phyloP scores from a whole-genome alignment of 2,113 vertebrate species.

The Oncorhynchus masou region DNA sequence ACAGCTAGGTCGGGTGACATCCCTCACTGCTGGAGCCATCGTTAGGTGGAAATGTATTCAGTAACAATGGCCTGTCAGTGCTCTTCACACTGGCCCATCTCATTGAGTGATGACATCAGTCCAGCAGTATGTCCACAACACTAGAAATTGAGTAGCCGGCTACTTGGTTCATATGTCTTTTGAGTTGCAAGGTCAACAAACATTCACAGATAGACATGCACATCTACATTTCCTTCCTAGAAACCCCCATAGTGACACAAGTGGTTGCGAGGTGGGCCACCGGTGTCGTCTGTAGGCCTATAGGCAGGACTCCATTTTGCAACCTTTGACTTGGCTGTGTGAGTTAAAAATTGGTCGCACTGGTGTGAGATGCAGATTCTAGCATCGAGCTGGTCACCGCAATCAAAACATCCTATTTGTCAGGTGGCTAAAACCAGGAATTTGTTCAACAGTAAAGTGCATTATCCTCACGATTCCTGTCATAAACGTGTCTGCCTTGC shows the following conservation, averaged over 20 bases:
- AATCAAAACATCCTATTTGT: too few species aligned
- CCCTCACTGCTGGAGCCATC: constrained; percentile 1
- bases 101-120: constrained; percentile 42
- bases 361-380: too few species aligned
- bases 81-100: constrained; percentile 7
- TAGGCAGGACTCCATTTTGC: too few species aligned
- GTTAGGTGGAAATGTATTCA: constrained; percentile 33
- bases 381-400: too few species aligned
- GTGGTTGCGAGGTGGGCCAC: neutral
- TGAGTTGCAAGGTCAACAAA: neutral
- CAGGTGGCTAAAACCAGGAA: too few species aligned
- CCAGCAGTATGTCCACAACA: constrained; percentile 5
- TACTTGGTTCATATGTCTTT: constrained; percentile 6
- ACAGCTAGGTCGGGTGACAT: constrained; percentile 46
- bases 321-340: too few species aligned
- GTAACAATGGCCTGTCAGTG: constrained; percentile 57
- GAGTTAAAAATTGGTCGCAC: too few species aligned
- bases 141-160: neutral
- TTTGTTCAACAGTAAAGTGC: too few species aligned
- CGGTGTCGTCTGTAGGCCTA: too few species aligned
- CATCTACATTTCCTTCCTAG: neutral
- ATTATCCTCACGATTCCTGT: too few species aligned
- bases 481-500: too few species aligned
- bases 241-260: neutral
- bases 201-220: neutral